Base-by-base conservation (phyloP, 1,140 invertebrate genomes). In the Heliconius melpomene region DNA sequence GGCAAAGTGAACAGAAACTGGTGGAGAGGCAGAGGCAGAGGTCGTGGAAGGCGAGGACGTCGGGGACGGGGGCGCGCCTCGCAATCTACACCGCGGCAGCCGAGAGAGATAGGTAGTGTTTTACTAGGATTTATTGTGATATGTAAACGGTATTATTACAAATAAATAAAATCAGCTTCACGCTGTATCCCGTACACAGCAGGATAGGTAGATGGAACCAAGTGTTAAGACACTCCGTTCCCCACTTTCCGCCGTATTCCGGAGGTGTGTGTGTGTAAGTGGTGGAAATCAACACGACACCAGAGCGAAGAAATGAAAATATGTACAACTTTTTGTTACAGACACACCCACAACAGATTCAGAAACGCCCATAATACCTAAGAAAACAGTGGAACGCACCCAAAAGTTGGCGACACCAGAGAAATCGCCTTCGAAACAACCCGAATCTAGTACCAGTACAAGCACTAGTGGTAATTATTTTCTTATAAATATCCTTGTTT, bases 271-370 rank as follows among this genome's bases (percentile, higher is more conserved):
- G 32, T 32, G n/a, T n/a, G n/a, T 7, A 6, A 32, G 32, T 32
- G 3, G 3, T 32, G 32, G 32, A 32, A 32, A 32, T 32, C 32
- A 32, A 32, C 5, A 6, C 32, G 5, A 32, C 32, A 7, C 32
- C 32, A 32, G 32, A 36, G 6, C 7, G 32, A 36, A 36, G 32
- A 36, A 36, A 36, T 36, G 32, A 36, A 7, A 36, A 36, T 36
- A 36, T 16, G 40, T 36, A 26, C 29, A 32, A 71, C 71, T 72
- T 72, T 11, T 72, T 72, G 7, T 54, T 26, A 1, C 1, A 90
- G 92, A 93, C 72, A 90, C 89, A 1, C 85, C 89, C 6, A 92
- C 92, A 8, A 93, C 92, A 1, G 92, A 88, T 26, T 94, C 91
- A 0, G 92, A 94, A 80, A 88, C 89, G 0, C 87, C 90, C 18